phyloP scores from a whole-genome alignment of 1,140 invertebrate species.

The Drosophila tropicalis region DNA sequence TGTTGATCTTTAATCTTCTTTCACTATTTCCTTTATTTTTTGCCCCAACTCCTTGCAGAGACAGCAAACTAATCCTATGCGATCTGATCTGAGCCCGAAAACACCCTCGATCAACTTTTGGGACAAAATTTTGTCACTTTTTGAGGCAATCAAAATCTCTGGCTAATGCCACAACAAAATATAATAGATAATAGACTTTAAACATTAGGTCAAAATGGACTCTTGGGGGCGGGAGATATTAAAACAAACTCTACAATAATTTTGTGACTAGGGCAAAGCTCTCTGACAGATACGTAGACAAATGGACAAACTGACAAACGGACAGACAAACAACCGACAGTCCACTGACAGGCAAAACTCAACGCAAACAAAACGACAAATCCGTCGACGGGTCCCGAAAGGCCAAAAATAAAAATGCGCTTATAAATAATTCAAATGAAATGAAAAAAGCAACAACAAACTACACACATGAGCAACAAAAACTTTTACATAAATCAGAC shows the following conservation, averaged over 20 bases:
- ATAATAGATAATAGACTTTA: constrained; percentile 3
- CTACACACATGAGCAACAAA: not conserved
- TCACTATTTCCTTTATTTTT: no score
- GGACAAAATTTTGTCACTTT: not conserved
- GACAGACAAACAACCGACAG: not conserved
- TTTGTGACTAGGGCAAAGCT: constrained; percentile 2
- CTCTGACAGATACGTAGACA: constrained; percentile 5
- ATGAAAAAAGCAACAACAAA: constrained; percentile 1
- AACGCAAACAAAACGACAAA: constrained; percentile 72
- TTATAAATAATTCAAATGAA: constrained; percentile 74
- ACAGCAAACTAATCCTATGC: not conserved
- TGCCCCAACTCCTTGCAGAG: not conserved
- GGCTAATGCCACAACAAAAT: not conserved
- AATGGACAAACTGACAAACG: not conserved
- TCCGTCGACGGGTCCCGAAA: constrained; percentile 66
- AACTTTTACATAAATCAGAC: constrained; percentile 9
- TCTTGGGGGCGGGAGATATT: not conserved
- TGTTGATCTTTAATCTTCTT: no score
- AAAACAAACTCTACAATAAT: not conserved
- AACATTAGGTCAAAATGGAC: not conserved
- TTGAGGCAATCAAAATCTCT: not conserved
- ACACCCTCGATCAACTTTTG: not conserved
- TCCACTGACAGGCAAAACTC: constrained; percentile 62
- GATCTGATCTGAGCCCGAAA: not conserved
- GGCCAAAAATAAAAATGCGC: constrained; percentile 78